Evolutionary conservation across 2,888 invertebrate genomes (phyloP), one percentile per base, ranked within the genome.

Genomic region (Lordiphosa fenestrarum): DNA sequence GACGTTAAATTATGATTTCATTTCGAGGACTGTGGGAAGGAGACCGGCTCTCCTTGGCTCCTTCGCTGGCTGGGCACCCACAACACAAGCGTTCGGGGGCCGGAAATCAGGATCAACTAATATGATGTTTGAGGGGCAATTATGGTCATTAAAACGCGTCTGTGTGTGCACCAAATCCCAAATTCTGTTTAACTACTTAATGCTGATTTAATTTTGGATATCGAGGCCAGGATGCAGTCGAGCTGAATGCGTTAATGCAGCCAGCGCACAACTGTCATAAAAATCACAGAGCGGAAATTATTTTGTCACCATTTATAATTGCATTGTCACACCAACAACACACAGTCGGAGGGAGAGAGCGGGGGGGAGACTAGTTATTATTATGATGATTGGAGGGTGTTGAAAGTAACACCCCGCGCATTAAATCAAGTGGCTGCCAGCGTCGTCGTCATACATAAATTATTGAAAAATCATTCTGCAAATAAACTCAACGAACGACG

Each of bases 281-380:
- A 86, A 87, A 86, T 87, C 86, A 86, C 84, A 80, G 78, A 77
- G 85, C 85, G 86, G 84, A 86, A 86, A 86, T 87, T 86, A 86
- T 87, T 87, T 86, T 87, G 87, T 86, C 87, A 86, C 87, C 87
- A 86, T 86, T 86, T 86, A 87, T 86, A 86, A 86, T 86, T 86
- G 86, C 85, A 86, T 86, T 87, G 86, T 86, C 87, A 86, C 82
- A 83, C 69, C 73, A 76, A 59, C 65, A 64, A 44, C 63, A 59
- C 48, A 52, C 53, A 61, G 36, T n/a, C 13, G 46, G 25, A 12
- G 15, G 2, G 15, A 15, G 15, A 15, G 15, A 13, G 38, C 6
- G 30, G 30, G 30, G 13, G 33, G 44, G 33, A 44, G 33, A 33
- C 44, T 44, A 71, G 40, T 57, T 60, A 57, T 69, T 69, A 69